Percentiles rank a stretch among this genome's conserved stretches.
phyloP scores from a whole-genome alignment of 2,113 vertebrate species.

The Syngnathoides biaculeatus region DNA sequence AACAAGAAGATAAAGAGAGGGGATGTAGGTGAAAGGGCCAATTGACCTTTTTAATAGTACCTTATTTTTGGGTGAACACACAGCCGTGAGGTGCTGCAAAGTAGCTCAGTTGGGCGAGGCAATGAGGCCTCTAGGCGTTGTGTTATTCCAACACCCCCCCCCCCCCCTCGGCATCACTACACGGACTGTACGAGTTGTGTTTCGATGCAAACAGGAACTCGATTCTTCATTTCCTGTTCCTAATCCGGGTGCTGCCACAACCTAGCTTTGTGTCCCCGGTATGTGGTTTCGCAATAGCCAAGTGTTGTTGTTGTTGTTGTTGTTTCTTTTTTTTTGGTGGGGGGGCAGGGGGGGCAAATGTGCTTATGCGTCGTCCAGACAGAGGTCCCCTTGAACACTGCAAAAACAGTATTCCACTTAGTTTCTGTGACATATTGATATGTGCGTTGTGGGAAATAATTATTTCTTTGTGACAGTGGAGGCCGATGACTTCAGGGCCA shows the following conservation, averaged over 20 bases:
- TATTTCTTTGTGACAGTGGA: slow-evolving; percentile 44
- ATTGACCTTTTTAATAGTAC: slow-evolving; percentile 38
- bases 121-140: slow-evolving; percentile 20
- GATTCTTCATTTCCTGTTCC: slow-evolving; percentile 66
- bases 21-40: slow-evolving; percentile 50
- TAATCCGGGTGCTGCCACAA: slow-evolving; percentile 48
- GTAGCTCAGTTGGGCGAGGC: slow-evolving; percentile 18
- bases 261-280: slow-evolving; percentile 37
- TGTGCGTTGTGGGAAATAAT: neutral
- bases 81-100: slow-evolving; percentile 27
- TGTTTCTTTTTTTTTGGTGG: too few species aligned
- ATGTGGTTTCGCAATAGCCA: slow-evolving; percentile 45
- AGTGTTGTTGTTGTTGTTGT: slow-evolving; percentile 38
- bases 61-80: slow-evolving; percentile 28
- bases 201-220: slow-evolving; percentile 65
- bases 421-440: neutral
- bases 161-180: slow-evolving; percentile 43
- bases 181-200: slow-evolving; percentile 39
- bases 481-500: slow-evolving; percentile 40
- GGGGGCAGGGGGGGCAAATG: slow-evolving; percentile 13
- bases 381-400: slow-evolving; percentile 22
- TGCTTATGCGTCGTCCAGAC: slow-evolving; percentile 12
- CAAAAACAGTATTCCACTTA: neutral
- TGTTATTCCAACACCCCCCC: slow-evolving; percentile 69
- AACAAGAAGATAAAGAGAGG: neutral